Percentiles rank a stretch among this genome's conserved stretches.
Conservation (phyloP, 2,113 vertebrate genomes). For the Tricholaema leucomelas region DNA sequence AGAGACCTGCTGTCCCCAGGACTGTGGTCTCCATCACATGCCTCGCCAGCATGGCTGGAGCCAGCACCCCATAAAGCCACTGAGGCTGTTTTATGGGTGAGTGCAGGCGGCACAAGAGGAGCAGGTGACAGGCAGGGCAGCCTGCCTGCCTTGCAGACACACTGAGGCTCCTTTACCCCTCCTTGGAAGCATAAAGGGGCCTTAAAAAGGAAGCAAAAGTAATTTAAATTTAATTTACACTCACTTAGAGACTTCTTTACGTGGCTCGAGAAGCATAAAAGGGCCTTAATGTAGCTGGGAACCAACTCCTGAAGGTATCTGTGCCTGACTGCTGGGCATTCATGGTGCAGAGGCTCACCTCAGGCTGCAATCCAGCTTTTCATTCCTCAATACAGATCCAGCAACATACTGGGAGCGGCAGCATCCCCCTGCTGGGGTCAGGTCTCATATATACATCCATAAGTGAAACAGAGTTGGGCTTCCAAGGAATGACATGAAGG, state of each 20-base stretch:
- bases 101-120: background rate
- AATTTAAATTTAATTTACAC: slow-evolving; percentile 47
- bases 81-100: background rate
- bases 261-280: background rate
- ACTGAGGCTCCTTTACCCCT: background rate
- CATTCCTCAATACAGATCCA: background rate
- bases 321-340: background rate
- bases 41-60: fast-evolving
- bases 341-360: background rate
- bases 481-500: background rate
- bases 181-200: background rate
- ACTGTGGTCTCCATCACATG: fast-evolving
- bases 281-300: slow-evolving; percentile 12
- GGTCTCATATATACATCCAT: fast-evolving
- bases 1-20: background rate
- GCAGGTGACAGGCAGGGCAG: background rate
- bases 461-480: background rate
- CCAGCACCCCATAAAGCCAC: background rate
- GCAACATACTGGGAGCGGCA: background rate
- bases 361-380: background rate
- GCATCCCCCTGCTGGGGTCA: background rate
- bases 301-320: background rate
- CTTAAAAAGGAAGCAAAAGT: slow-evolving; percentile 37
- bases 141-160: background rate
- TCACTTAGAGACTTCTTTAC: slow-evolving; percentile 45